Evolutionary conservation across 2,797 vertebrate genomes (phyloP).

Genomic region (Sebastes itinus): DNA sequence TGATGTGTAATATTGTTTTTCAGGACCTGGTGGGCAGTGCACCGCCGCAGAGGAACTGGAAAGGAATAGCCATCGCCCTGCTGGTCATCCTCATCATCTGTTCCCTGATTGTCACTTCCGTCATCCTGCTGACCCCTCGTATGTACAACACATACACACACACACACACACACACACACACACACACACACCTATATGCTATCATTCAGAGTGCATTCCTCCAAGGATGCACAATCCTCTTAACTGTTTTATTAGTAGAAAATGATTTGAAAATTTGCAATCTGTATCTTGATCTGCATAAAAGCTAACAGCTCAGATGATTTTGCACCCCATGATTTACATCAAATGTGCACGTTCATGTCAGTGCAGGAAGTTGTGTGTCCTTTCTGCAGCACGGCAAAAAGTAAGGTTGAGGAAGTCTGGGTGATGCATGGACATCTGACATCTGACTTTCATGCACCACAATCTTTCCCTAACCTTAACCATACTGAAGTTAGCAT

Average conservation of each 20-base stretch:
- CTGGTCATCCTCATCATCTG: constrained; percentile 98
- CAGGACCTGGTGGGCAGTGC: constrained; percentile 97
- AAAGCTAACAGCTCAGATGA: neutral
- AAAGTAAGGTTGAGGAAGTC: neutral
- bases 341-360: neutral
- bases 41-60: constrained; percentile 97
- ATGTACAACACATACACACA: constrained; percentile 52
- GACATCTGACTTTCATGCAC: neutral
- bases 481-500: neutral
- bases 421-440: neutral
- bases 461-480: neutral
- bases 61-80: constrained; percentile 96
- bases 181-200: neutral
- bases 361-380: neutral
- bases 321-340: neutral
- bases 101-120: constrained; percentile 97
- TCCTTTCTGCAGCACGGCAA: neutral
- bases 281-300: neutral
- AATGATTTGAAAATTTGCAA: neutral
- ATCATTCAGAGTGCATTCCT: neutral
- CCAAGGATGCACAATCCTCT: neutral
- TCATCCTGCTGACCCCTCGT: constrained; percentile 97
- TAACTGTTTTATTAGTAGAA: neutral
- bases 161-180: neutral
- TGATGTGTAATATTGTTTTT: constrained; percentile 34